These are phyloP conservation scores for Melanotaenia pygmaea DNA, from an alignment of 2,797 vertebrate species.

Conservation along the genomic window DNA sequence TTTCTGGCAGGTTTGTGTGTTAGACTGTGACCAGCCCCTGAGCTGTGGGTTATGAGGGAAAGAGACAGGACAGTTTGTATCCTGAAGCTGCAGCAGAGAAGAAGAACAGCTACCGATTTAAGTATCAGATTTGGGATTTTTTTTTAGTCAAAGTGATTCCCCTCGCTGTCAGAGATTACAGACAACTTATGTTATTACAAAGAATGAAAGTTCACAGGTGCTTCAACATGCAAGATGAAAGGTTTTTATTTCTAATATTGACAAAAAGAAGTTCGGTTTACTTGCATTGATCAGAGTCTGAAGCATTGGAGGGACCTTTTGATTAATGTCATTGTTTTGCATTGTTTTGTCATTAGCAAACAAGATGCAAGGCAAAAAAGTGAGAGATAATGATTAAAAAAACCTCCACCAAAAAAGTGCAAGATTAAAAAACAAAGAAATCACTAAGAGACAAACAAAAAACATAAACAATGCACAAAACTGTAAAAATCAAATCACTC, in stretches of 20 bases:
- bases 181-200: background rate
- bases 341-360: no score
- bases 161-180: background rate
- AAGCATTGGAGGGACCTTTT: background rate
- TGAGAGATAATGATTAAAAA: no score
- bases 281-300: background rate
- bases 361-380: no score
- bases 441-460: no score
- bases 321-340: no score
- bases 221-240: background rate
- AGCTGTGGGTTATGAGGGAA: background rate
- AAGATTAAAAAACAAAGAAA: no score
- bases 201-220: background rate
- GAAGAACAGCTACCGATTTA: constrained; percentile 6
- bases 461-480: no score
- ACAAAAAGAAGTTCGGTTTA: background rate
- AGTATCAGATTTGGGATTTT: background rate
- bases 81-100: constrained; percentile 1
- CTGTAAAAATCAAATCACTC: no score
- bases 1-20: constrained; percentile 4
- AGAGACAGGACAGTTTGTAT: constrained; percentile 3
- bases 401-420: no score
- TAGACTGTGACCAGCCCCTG: background rate
- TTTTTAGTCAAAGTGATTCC: background rate
- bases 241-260: background rate